phyloP scores from a whole-genome alignment of 2,113 vertebrate species.

The Plotosus lineatus region DNA sequence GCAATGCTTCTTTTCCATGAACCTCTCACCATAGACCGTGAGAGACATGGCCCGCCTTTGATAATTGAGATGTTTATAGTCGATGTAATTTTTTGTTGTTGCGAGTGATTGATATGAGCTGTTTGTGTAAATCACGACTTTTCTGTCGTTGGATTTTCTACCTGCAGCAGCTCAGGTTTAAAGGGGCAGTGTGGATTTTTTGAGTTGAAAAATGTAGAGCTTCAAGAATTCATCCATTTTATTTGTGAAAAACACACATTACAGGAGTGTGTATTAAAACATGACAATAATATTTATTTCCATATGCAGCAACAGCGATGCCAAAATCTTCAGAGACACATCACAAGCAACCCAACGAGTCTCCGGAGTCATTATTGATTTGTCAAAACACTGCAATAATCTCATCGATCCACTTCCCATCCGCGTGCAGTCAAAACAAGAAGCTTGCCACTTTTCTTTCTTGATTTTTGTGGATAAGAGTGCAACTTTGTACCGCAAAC shows the following conservation, averaged over 20 bases:
- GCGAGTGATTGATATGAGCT: too few relatives aligned
- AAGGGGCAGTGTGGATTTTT: not conserved
- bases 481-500: slow-evolving; percentile 2
- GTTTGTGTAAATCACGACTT: too few relatives aligned
- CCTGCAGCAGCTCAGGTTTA: not conserved
- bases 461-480: not conserved
- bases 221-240: too few relatives aligned
- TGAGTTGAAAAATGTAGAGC: too few relatives aligned
- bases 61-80: too few relatives aligned
- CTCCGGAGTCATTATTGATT: not conserved
- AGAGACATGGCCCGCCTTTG: too few relatives aligned
- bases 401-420: not conserved
- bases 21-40: too few relatives aligned
- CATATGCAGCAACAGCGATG: slow-evolving; percentile 43
- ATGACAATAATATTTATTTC: slow-evolving; percentile 53
- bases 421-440: not conserved
- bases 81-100: too few relatives aligned
- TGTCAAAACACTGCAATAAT: not conserved
- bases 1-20: too few relatives aligned
- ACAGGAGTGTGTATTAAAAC: slow-evolving; percentile 25
- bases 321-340: slow-evolving; percentile 33
- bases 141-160: not conserved
- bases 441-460: not conserved
- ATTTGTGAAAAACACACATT: too few relatives aligned
- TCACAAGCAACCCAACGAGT: slow-evolving; percentile 1